These are phyloP conservation scores for Zelostemma sp. DNA, from an alignment of 1,140 invertebrate species.

Conservation along the genomic window DNA sequence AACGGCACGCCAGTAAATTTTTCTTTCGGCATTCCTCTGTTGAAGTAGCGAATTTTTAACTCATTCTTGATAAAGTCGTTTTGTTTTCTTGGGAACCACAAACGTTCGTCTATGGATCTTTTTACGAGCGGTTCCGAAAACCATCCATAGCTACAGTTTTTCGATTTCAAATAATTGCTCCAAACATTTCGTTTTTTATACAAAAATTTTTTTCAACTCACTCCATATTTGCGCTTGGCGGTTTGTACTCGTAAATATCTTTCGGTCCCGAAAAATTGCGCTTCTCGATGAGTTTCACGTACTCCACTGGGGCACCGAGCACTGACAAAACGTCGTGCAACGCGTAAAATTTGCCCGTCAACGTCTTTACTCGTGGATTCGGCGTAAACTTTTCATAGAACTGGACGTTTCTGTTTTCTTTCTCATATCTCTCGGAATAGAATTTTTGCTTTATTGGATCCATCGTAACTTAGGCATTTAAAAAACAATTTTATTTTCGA, in stretches of 20 bases:
- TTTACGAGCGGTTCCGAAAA: conserved; percentile 47
- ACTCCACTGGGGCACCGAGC: conserved; percentile 43
- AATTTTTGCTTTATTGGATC: conserved; percentile 52
- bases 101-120: conserved; percentile 47
- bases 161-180: too few species aligned
- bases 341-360: conserved; percentile 61
- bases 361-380: conserved; percentile 29
- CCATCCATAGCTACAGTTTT: conserved; percentile 66
- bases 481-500: too few species aligned
- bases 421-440: conserved; percentile 53
- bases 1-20: conserved; percentile 56
- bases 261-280: conserved; percentile 31
- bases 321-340: conserved; percentile 48
- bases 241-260: conserved; percentile 53
- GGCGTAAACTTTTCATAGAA: conserved; percentile 50
- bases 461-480: too few species aligned
- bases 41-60: conserved; percentile 45
- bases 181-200: too few species aligned
- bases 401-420: conserved; percentile 44
- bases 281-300: conserved; percentile 52
- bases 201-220: conserved; percentile 38
- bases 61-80: conserved; percentile 57
- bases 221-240: conserved; percentile 59
- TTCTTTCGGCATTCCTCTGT: conserved; percentile 36
- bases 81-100: conserved; percentile 51